A percentile compares a stretch with the other conserved stretches of the same genome.
phyloP scores from a whole-genome alignment of 2,797 vertebrate genomes.

The Capromys pilorides region DNA sequence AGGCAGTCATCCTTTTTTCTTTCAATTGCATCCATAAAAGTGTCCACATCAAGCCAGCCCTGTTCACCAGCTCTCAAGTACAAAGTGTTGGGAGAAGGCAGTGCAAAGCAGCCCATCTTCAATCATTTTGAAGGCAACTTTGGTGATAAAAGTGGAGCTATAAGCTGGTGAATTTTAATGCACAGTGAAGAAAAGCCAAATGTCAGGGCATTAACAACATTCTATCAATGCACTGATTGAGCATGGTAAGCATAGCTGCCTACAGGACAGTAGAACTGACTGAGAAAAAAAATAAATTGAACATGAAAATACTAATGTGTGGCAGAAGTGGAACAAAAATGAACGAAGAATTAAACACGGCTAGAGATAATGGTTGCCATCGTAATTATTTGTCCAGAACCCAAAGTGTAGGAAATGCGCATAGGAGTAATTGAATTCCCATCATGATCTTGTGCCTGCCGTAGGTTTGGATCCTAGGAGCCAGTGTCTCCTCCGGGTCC shows the following conservation, averaged over 20 bases:
- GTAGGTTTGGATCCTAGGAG: not conserved
- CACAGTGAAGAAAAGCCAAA: constrained; percentile 63
- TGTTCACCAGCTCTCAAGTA: constrained; percentile 40
- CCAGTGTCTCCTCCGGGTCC: not conserved
- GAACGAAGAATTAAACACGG: constrained; percentile 66
- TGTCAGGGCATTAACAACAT: constrained; percentile 14
- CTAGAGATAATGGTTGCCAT: constrained; percentile 67
- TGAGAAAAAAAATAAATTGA: constrained; percentile 59
- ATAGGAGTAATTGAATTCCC: constrained; percentile 12
- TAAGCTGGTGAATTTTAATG: constrained; percentile 46
- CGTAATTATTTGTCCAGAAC: constrained; percentile 62
- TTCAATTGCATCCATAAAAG: constrained; percentile 60
- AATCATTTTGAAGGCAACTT: constrained; percentile 52
- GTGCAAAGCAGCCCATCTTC: constrained; percentile 58
- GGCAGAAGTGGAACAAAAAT: constrained; percentile 63
- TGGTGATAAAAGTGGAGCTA: constrained; percentile 49
- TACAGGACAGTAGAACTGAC: not conserved
- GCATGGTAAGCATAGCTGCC: not conserved
- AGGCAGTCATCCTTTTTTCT: constrained; percentile 54
- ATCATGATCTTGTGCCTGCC: not conserved
- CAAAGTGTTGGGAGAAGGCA: constrained; percentile 54
- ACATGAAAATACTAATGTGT: constrained; percentile 43
- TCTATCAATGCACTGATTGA: not conserved
- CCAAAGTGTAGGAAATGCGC: constrained; percentile 1
- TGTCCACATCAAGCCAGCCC: constrained; percentile 1